A percentile compares a stretch with the other conserved stretches of the same genome.
Conservation (phyloP, 2,888 invertebrate species). For the Nowickia ferox region DNA sequence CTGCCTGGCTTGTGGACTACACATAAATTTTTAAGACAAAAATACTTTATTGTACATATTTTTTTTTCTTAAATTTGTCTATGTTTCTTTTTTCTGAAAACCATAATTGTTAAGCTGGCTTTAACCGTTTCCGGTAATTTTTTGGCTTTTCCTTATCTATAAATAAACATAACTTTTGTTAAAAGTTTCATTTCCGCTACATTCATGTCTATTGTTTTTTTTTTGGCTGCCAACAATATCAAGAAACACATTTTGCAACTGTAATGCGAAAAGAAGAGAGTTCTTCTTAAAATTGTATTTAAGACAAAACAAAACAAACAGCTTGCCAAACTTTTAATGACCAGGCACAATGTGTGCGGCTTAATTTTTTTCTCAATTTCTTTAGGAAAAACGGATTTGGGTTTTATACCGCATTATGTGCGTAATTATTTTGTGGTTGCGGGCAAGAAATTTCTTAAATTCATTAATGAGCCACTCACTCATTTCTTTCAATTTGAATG, state of each 20-base stretch:
- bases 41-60: background rate
- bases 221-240: conserved; percentile 36
- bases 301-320: conserved; percentile 35
- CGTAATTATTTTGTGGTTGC: background rate
- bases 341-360: conserved; percentile 35
- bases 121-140: conserved; percentile 57
- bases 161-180: conserved; percentile 6
- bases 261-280: background rate
- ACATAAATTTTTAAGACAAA: too few relatives aligned
- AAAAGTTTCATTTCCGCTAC: conserved; percentile 56
- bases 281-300: conserved; percentile 1
- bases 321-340: conserved; percentile 56
- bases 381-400: background rate
- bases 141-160: conserved; percentile 26
- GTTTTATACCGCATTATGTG: conserved; percentile 7
- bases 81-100: background rate
- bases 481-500: background rate
- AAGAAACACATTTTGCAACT: conserved; percentile 28
- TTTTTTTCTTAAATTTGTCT: background rate
- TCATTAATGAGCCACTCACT: background rate
- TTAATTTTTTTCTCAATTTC: background rate
- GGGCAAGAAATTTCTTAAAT: conserved; percentile 11
- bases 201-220: conserved; percentile 38
- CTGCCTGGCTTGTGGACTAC: too few relatives aligned
- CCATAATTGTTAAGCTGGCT: conserved; percentile 44